Evolutionary conservation across 1,140 invertebrate species (phyloP), one percentile per base, ranked within the genome.

Genomic region (Drosophila sturtevanti): DNA sequence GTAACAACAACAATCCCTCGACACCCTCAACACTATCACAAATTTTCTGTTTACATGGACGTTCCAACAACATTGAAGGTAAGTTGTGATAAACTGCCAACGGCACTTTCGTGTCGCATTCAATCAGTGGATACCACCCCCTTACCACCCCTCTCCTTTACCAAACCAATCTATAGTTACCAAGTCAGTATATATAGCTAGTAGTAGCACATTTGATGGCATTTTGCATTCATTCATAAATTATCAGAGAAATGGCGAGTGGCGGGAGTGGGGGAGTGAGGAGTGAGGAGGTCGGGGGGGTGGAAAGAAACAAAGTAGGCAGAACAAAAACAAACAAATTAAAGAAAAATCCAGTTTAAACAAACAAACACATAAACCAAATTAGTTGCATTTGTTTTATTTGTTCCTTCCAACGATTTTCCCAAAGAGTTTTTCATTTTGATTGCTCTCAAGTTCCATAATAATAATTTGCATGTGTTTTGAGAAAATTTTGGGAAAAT

Each of bases 181-280:
- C 18, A 18, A 2, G 2, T 4, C 37, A 41, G 4, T 41, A 4
- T 14, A 41, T 5, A 12, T 41, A 41, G 7, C 38, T 14, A 3
- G 4, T 7, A 14, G n/a, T 41, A 11, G 16, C 41, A 6, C 16
- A 48, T 65, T 58, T 67, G 54, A 72, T 48, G 18, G 67, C 81
- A 81, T 87, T 85, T 85, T 85, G 64, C 78, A 78, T 64, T 85
- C 82, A 86, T 86, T 85, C 81, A 87, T 81, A 85, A 85, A 85
- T 85, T 78, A 85, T 85, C 61, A 86, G 68, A 73, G 14, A 7
- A 14, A 1, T 14, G 14, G 41, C n/a, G n/a, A n/a, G n/a, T n/a
- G n/a, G n/a, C n/a, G n/a, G n/a, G n/a, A n/a, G n/a, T n/a, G n/a
- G n/a, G n/a, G n/a, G n/a, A n/a, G n/a, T n/a, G n/a, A n/a, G n/a